These are phyloP conservation scores for Liasis olivaceus DNA, from an alignment of 2,797 vertebrate species.

Conservation along the genomic window DNA sequence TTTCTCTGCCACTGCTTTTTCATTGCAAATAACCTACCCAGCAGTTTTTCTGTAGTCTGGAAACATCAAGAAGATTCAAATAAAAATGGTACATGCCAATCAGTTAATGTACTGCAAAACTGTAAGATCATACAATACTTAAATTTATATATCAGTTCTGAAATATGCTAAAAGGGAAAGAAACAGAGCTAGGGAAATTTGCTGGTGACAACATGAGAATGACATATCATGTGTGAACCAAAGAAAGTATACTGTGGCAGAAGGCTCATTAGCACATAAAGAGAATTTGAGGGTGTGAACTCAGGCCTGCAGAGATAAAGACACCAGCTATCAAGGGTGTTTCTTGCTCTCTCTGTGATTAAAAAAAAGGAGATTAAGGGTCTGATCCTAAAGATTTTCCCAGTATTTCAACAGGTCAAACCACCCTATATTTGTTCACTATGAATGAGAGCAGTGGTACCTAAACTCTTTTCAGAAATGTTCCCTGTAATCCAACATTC, in stretches of 20 bases:
- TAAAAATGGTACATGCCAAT: neutral
- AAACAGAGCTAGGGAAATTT: neutral
- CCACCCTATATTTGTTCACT: slow-evolving; percentile 43
- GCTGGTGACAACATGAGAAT: neutral
- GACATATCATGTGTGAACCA: slow-evolving; percentile 40
- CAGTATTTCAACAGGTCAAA: slow-evolving; percentile 45
- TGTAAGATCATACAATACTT: neutral
- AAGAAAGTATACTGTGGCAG: slow-evolving; percentile 11
- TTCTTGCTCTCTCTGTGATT: neutral
- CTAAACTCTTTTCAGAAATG: neutral
- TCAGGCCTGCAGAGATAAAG: neutral
- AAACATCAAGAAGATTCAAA: neutral
- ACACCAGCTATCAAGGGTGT: neutral
- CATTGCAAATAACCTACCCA: neutral
- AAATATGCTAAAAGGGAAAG: neutral
- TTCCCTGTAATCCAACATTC: slow-evolving; percentile 39
- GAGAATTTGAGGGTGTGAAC: neutral
- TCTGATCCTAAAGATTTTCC: slow-evolving; percentile 21
- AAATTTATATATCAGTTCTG: neutral
- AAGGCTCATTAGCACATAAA: neutral
- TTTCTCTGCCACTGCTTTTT: neutral
- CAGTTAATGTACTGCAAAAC: neutral
- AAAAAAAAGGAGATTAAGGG: slow-evolving; percentile 31
- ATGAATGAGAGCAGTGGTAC: slow-evolving; percentile 7
- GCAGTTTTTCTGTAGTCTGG: neutral